Base-by-base conservation (phyloP, 2,888 invertebrate species). In the Parochlus steinenii region DNA sequence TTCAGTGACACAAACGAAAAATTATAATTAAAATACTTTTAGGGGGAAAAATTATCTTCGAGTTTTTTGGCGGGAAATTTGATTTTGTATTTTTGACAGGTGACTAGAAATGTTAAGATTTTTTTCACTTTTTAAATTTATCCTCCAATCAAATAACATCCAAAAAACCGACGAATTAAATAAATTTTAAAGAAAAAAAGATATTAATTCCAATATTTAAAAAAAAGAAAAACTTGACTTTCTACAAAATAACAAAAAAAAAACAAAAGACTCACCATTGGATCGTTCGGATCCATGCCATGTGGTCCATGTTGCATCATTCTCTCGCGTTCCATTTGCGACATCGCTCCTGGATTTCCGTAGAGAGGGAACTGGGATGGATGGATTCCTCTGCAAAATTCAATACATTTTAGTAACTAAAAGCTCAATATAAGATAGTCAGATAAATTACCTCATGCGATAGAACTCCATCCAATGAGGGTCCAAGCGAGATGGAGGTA, bases 391-490 rank as follows among this genome's bases (percentile, higher is more conserved):
- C 71, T 70, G 47, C 23, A 38, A 42, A 33, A 31, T 16, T 24
- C 6, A 24, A 24, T 10, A 5, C 4, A 23, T 32, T 32, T 24
- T 12, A 27, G 3, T 7, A 37, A 58, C 8, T 32, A 5, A 24
- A 5, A 8, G n/a, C 18, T 27, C 6, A 26, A 16, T 11, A 14
- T 10, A 15, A 11, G 16, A 12, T 11, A 33, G 23, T 18, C 16
- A 6, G 11, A 20, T 30, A 28, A 55, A 57, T 45, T 71, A 77
- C 52, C 82, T 43, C 45, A 48, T 67, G 51, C 87, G 65, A 52
- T 92, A 92, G 55, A 92, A 74, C 54, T 93, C 92, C 47, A 92
- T 59, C 89, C 90, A 77, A 47, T 76, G 76, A 1, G 81, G 80
- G 54, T 82, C 81, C 46, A 81, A 63, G 29, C 68, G 65, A 39